Evolutionary conservation across 1,140 invertebrate genomes (phyloP).

Genomic region (Dendroctonus ponderosae): DNA sequence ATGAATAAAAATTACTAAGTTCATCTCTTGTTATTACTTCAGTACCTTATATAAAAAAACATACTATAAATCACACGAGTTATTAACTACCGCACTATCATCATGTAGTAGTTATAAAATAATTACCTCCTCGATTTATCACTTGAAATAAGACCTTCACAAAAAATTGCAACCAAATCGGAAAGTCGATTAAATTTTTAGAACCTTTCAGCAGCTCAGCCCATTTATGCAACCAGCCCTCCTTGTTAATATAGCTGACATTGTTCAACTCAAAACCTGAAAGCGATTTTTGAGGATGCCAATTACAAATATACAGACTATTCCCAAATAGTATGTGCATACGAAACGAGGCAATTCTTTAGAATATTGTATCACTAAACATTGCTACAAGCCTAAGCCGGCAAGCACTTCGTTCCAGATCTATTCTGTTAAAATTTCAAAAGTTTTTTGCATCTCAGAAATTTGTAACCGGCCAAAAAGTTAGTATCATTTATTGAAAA

Average conservation of each 20-base stretch:
- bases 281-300: slow-evolving; percentile 2
- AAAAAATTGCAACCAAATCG: slow-evolving; percentile 69
- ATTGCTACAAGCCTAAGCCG: too few relatives aligned
- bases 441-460: too few relatives aligned
- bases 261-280: slow-evolving; percentile 47
- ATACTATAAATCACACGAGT: background rate
- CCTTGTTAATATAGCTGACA: slow-evolving; percentile 52
- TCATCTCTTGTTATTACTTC: slow-evolving; percentile 65
- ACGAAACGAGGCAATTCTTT: too few relatives aligned
- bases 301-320: too few relatives aligned
- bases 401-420: too few relatives aligned
- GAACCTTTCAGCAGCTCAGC: slow-evolving; percentile 57
- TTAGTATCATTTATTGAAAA: too few relatives aligned
- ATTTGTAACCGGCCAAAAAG: too few relatives aligned
- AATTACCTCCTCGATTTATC: slow-evolving; percentile 64
- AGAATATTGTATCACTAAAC: too few relatives aligned
- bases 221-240: slow-evolving; percentile 67
- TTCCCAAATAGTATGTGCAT: too few relatives aligned
- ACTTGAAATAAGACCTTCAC: slow-evolving; percentile 70
- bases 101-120: slow-evolving; percentile 14
- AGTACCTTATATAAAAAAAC: slow-evolving; percentile 51
- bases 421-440: too few relatives aligned
- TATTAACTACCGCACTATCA: background rate
- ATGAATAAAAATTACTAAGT: slow-evolving; percentile 65
- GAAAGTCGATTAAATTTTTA: slow-evolving; percentile 60